These are phyloP conservation scores for Spilogale gracilis DNA, from an alignment of 2,113 vertebrate species.

Conservation along the genomic window DNA sequence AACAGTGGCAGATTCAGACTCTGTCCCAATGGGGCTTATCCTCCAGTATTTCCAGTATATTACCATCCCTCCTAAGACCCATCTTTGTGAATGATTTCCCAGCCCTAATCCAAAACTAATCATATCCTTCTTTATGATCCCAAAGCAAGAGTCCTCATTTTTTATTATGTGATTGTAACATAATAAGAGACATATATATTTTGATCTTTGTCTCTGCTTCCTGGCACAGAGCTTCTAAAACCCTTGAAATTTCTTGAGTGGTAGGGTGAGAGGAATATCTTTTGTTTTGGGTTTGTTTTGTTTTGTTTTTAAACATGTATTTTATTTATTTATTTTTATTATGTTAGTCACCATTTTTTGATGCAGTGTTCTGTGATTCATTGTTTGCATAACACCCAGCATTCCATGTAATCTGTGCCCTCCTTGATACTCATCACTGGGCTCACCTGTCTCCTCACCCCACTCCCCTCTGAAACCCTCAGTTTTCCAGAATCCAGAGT, in stretches of 20 bases:
- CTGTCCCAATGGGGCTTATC: not conserved
- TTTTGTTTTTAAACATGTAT: no score
- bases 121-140: not conserved
- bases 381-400: no score
- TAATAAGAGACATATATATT: not conserved
- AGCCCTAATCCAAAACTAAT: not conserved
- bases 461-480: no score
- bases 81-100: not conserved
- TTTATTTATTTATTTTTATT: no score
- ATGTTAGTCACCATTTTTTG: no score
- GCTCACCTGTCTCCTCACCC: no score
- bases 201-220: not conserved
- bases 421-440: no score
- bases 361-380: no score
- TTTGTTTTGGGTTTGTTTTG: no score
- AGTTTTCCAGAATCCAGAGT: no score
- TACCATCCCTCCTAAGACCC: not conserved
- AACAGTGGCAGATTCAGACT: not conserved
- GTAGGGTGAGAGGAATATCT: not conserved
- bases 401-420: no score
- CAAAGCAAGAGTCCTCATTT: not conserved
- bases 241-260: not conserved
- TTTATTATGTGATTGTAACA: not conserved
- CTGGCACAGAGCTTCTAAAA: not conserved
- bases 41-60: not conserved